phyloP scores from a whole-genome alignment of 2,113 vertebrate genomes.

The Sapayoa aenigma region DNA sequence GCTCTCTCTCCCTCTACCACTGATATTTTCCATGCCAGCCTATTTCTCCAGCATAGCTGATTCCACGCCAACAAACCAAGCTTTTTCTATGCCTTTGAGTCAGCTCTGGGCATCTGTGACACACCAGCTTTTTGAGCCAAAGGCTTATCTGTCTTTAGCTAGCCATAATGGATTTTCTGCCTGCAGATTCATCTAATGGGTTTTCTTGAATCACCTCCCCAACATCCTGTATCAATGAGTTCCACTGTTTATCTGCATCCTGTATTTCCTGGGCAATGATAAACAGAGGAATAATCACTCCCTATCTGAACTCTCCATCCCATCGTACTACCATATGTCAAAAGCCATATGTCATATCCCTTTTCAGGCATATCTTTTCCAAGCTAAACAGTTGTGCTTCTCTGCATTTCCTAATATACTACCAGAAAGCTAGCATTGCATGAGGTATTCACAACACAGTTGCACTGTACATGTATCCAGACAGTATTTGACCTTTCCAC shows the following conservation, averaged over 20 bases:
- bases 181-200: constrained; percentile 6
- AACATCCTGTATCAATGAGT: constrained; percentile 8
- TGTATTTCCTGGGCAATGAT: not conserved
- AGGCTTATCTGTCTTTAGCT: constrained; percentile 24
- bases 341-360: not conserved
- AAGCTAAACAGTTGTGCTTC: not conserved
- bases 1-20: not conserved
- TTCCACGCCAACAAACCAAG: fast-evolving
- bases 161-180: not conserved
- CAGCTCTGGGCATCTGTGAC: not conserved
- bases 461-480: not conserved
- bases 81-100: not conserved
- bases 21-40: not conserved
- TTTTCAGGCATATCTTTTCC: not conserved
- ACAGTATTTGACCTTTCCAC: not conserved
- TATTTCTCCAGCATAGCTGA: not conserved
- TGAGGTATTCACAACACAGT: not conserved
- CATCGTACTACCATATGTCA: not conserved
- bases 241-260: constrained; percentile 28
- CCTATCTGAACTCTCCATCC: not conserved
- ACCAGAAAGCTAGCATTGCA: not conserved
- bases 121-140: not conserved
- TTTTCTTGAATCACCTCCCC: constrained; percentile 23
- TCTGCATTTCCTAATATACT: not conserved
- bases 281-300: constrained; percentile 16